Conservation (phyloP, 2,113 vertebrate species). For the Phocoena phocoena region DNA sequence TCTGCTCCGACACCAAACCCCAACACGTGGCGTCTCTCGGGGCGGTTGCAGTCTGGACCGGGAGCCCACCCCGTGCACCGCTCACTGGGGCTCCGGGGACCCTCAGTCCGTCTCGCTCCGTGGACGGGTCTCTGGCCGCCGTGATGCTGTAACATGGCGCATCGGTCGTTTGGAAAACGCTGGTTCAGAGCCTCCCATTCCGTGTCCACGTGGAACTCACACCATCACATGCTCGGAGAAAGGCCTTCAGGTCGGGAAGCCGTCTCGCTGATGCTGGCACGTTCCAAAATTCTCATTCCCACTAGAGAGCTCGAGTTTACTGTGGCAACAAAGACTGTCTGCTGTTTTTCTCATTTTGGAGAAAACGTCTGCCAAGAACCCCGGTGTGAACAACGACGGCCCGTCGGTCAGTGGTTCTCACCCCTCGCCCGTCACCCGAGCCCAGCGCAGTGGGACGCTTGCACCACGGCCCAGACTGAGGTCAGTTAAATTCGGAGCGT, state of each 20-base stretch:
- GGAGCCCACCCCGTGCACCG: fast-evolving
- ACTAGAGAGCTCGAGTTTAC: fast-evolving
- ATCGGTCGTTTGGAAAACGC: fast-evolving
- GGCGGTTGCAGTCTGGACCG: fast-evolving
- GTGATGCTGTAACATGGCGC: background rate
- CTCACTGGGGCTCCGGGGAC: fast-evolving
- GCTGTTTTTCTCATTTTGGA: fast-evolving
- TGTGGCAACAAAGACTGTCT: fast-evolving
- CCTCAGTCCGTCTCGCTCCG: background rate
- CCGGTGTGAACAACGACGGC: background rate
- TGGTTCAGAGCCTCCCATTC: background rate
- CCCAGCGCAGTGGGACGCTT: fast-evolving
- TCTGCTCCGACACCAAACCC: background rate
- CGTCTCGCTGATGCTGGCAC: no score
- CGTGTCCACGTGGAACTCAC: fast-evolving
- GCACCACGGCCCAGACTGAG: background rate
- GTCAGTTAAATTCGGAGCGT: fast-evolving
- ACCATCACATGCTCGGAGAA: fast-evolving
- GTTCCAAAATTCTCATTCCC: background rate
- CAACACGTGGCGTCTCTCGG: background rate
- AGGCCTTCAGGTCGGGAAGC: background rate
- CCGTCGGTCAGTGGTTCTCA: background rate
- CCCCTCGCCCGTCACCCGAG: fast-evolving
- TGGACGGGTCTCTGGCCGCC: background rate
- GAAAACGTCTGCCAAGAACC: background rate